Evolutionary conservation across 2,888 invertebrate genomes (phyloP), one percentile per base, ranked within the genome.

Genomic region (Nemapogon koenigi): DNA sequence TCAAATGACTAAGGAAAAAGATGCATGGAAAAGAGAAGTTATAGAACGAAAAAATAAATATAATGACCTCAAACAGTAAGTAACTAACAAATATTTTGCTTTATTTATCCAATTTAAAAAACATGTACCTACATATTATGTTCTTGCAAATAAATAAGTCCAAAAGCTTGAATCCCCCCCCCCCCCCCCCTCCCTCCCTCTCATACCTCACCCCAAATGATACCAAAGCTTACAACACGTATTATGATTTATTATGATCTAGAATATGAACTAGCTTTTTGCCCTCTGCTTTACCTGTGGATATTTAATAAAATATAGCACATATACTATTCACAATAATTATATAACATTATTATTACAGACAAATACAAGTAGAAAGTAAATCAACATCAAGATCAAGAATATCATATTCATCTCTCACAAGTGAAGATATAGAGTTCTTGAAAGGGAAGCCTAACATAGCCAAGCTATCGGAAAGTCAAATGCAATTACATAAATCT

Each of bases 381-480:
- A 63, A 61, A 44, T 53, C 62, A 36, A 49, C 63, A 4, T 59
- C 54, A 38, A 56, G 51, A 49, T 60, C 70, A 35, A 58, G 52
- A 43, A 62, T 72, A 45, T 62, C 66, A 16, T 75, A 72, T 43
- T 54, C 69, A 11, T 55, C 60, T 26, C 46, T 78, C 39, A 55
- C 68, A 49, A 64, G 64, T 46, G 75, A 78, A 50, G 76, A 79
- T 39, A 75, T 73, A 35, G 64, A 70, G 46, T 78, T 68, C 46
- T 44, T 78, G 2, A 72, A 71, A 49, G 61, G 52, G 13, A 71
- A 73, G 51, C 62, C 66, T 1, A 70, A 69, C 41, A 53, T 71
- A 44, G 51, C 62, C 3, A 66, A 68, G 50, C 52, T 78, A 2
- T 46, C 64, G 17, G 68, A 69, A n/a, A 57, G 53, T 39, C 71